phyloP scores from a whole-genome alignment of 2,888 invertebrate genomes.

The Panzeria rudis region DNA sequence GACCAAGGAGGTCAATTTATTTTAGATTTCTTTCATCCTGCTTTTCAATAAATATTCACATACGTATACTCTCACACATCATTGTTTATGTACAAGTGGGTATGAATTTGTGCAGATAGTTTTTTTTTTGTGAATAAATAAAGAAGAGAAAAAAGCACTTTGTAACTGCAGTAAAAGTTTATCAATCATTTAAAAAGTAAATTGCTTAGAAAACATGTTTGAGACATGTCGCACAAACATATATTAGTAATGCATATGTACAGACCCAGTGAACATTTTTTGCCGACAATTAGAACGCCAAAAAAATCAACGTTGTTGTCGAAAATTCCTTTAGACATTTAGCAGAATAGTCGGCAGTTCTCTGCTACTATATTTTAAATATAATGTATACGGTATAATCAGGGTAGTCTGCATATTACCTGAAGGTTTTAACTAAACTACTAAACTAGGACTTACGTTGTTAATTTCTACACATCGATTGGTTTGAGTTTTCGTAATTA shows the following conservation, averaged over 20 bases:
- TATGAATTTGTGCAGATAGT: conserved; percentile 48
- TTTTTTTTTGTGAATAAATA: conserved; percentile 12
- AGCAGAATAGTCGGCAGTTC: no score
- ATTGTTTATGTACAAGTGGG: conserved; percentile 25
- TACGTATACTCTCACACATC: conserved; percentile 16
- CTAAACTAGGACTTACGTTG: no score
- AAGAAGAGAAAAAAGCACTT: conserved; percentile 30
- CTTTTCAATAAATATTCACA: conserved; percentile 53
- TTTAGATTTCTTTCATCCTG: conserved; percentile 66
- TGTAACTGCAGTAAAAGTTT: conserved; percentile 76
- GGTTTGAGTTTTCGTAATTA: no score
- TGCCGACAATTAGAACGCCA: no score
- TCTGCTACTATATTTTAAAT: no score
- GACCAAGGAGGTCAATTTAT: conserved; percentile 72
- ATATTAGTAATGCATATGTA: conserved; percentile 28
- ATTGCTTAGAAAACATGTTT: conserved; percentile 81
- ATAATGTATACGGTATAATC: no score
- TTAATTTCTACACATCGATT: no score
- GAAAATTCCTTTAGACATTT: no score
- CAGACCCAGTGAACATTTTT: conserved; percentile 4
- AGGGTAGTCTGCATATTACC: no score
- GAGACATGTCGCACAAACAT: conserved; percentile 72
- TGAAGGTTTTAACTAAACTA: no score
- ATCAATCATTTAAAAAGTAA: conserved; percentile 82
- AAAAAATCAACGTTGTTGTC: no score